These are phyloP conservation scores for Hemibagrus wyckioides DNA, from an alignment of 2,113 vertebrate genomes.

Conservation along the genomic window DNA sequence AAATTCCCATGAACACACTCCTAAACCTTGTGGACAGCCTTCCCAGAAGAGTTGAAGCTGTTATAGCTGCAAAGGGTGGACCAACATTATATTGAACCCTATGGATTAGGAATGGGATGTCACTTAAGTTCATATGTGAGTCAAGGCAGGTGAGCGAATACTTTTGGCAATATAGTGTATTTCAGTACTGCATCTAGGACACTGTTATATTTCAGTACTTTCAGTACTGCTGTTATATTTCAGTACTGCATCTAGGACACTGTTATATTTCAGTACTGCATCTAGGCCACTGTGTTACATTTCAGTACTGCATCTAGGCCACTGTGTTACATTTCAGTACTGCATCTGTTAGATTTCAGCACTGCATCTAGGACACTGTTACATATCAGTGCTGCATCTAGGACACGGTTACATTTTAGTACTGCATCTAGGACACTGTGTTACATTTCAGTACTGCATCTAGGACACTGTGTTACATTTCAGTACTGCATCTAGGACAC, in stretches of 20 bases:
- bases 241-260: neutral
- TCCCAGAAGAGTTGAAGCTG: no score
- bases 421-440: neutral
- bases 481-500: neutral
- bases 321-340: neutral
- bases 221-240: neutral
- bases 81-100: no score
- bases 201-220: no score
- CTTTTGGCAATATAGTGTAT: no score
- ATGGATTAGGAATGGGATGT: no score
- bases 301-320: neutral
- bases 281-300: neutral
- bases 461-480: neutral
- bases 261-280: neutral
- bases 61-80: no score
- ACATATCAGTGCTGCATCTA: neutral
- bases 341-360: neutral
- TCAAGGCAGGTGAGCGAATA: no score
- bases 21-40: no score
- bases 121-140: no score
- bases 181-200: no score
- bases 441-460: neutral
- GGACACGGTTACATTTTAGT: neutral
- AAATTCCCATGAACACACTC: no score
- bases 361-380: neutral